Evolutionary conservation across 2,113 vertebrate species (phyloP), one percentile per base, ranked within the genome.

Genomic region (Tetrax tetrax): DNA sequence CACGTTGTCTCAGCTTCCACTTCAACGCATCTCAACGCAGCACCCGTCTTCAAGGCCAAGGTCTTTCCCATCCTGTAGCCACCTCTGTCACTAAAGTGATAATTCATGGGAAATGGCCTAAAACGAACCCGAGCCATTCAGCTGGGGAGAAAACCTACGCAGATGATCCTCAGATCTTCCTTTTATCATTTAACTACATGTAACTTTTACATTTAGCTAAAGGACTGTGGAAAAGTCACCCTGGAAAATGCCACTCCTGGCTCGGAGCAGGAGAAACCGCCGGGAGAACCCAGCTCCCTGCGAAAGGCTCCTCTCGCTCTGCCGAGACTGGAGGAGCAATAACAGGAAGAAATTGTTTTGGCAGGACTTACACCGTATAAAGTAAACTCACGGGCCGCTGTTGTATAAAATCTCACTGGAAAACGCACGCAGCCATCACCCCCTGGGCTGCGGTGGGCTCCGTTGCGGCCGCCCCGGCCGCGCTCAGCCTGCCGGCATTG

Each of bases 261-360:
- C 48, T 51, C 0, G 0, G 61, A 87, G 37, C 38, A 76, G 70
- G 78, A 79, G 28, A 87, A 12, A 61, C 35, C 61, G 31, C 60
- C 65, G 43, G 89, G 86, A 95, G 69, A 89, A 94, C 43, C 43
- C 80, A 82, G 72, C 41, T 81, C 81, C 81, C 51, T 75, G 53
- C 35, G 41, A 59, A 56, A 87, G 47, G 33, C 48, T 78, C 91
- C 95, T 94, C 96, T 89, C 80, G 2, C 91, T 96, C 23, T 3
- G 2, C 79, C 68, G 19, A 35, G 69, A 82, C 60, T 14, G 15
- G 56, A 91, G 76, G 54, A 93, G 93, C 69, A 94, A 71, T 92
- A 96, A 96, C 95, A 95, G 93, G 93, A 97, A 97, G 94, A 79
- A 94, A 95, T 83, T 95, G 90, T 96, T 97, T 92, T 74, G 86